These are phyloP conservation scores for Plagodis dolabraria DNA, from an alignment of 2,888 invertebrate species.

Conservation along the genomic window DNA sequence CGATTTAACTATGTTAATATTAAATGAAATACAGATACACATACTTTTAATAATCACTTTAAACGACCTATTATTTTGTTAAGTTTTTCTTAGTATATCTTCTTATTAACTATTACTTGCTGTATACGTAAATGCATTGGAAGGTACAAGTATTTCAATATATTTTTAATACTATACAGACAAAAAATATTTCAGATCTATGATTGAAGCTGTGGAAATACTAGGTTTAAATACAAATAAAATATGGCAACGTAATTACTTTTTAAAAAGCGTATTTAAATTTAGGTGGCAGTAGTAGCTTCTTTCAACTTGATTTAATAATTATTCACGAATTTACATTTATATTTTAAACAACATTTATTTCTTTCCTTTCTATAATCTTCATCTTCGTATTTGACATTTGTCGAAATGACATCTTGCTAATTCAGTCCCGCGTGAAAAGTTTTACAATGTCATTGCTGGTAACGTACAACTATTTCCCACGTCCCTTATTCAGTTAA, in stretches of 20 bases:
- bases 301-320: slow-evolving; percentile 1
- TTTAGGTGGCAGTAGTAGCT: slow-evolving; percentile 9
- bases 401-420: background rate
- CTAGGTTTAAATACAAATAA: background rate
- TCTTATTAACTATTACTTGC: background rate
- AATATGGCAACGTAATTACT: background rate
- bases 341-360: slow-evolving; percentile 4
- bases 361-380: background rate
- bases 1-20: background rate
- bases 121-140: background rate
- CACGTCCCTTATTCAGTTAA: no score
- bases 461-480: no score
- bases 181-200: no score
- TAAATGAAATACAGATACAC: slow-evolving; percentile 13
- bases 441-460: no score
- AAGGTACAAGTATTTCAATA: background rate
- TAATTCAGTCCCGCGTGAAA: background rate
- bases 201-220: background rate
- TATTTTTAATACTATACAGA: no score
- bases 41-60: slow-evolving; percentile 8
- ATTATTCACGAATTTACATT: slow-evolving; percentile 1
- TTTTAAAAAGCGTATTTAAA: background rate
- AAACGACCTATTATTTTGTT: background rate
- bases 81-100: background rate
- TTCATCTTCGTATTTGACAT: background rate